Conservation (phyloP, 2,113 vertebrate genomes). For the Notechis scutatus region DNA sequence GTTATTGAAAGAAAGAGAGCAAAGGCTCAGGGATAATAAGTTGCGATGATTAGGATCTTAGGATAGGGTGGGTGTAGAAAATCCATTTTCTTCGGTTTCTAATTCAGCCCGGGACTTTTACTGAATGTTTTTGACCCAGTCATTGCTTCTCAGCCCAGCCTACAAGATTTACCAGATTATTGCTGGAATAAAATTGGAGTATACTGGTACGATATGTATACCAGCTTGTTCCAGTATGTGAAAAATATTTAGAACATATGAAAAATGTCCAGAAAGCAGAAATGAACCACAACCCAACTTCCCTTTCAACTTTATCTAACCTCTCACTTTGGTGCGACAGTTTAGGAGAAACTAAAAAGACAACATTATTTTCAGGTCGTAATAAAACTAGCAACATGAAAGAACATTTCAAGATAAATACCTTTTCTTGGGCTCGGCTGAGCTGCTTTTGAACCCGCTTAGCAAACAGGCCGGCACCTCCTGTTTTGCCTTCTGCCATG, state of each 20-base stretch:
- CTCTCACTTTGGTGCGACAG: background rate
- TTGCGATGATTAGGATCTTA: background rate
- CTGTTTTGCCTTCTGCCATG: constrained; percentile 83
- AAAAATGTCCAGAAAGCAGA: background rate
- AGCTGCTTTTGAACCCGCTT: constrained; percentile 85
- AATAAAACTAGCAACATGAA: background rate
- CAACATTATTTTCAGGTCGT: background rate
- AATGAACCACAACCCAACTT: background rate
- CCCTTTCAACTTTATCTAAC: background rate
- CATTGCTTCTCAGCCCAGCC: background rate
- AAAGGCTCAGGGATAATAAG: background rate
- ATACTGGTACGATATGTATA: background rate
- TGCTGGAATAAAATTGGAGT: background rate
- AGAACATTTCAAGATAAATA: constrained; percentile 36
- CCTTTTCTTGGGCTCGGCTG: constrained; percentile 92
- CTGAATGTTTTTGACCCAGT: background rate
- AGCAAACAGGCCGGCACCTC: constrained; percentile 78
- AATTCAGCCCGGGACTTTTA: background rate
- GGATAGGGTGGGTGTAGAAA: background rate
- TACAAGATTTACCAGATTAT: background rate
- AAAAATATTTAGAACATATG: background rate
- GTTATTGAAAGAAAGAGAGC: background rate
- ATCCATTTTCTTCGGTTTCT: background rate
- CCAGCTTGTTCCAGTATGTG: background rate
- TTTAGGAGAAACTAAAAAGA: background rate